Conservation (phyloP, 2,888 invertebrate genomes). For the Galerucella nymphaeae region DNA sequence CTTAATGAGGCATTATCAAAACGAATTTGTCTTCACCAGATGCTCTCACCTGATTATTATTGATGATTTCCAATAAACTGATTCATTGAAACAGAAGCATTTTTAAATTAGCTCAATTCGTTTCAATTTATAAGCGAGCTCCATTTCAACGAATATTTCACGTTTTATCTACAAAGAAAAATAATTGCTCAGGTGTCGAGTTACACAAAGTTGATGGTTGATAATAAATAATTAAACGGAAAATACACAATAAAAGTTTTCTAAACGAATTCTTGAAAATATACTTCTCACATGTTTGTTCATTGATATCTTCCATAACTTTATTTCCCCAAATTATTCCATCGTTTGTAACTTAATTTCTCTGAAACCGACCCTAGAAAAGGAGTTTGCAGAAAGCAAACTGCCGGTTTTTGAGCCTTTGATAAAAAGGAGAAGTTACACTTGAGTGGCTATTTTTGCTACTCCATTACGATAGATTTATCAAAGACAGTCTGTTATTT, state of each 20-base stretch:
- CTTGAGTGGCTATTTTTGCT: conserved; percentile 30
- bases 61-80: conserved; percentile 40
- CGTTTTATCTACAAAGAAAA: too few species aligned
- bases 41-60: conserved; percentile 38
- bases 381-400: conserved; percentile 18
- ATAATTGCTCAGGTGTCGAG: too few species aligned
- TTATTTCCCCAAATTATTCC: neutral
- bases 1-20: conserved; percentile 50
- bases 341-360: neutral
- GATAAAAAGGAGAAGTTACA: conserved; percentile 17
- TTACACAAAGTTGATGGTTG: too few species aligned
- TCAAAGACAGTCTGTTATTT: conserved; percentile 22
- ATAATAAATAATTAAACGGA: too few species aligned
- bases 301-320: too few species aligned
- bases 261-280: too few species aligned
- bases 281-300: too few species aligned
- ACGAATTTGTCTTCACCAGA: conserved; percentile 44
- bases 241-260: too few species aligned
- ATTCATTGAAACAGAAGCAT: conserved; percentile 32
- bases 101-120: conserved; percentile 16
- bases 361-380: neutral
- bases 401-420: conserved; percentile 23
- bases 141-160: neutral
- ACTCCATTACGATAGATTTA: conserved; percentile 28
- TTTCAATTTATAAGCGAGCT: neutral